These are phyloP conservation scores for Parochlus steinenii DNA, from an alignment of 2,888 invertebrate genomes.

Conservation along the genomic window DNA sequence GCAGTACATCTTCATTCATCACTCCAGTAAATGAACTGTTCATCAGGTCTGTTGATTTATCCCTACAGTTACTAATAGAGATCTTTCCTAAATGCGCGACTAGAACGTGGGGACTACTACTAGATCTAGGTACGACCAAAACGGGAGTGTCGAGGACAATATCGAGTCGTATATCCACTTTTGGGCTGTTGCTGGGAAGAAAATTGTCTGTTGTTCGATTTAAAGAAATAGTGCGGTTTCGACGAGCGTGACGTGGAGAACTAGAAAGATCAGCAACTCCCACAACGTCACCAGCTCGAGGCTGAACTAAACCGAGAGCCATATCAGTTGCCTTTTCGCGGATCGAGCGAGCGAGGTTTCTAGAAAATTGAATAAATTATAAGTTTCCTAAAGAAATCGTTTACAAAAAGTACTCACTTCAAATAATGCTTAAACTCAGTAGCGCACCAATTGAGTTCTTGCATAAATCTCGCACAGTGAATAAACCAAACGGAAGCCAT, in stretches of 20 bases:
- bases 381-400: not conserved
- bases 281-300: conserved; percentile 27
- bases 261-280: not conserved
- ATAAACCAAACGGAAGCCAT: conserved; percentile 90
- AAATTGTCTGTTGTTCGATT: conserved; percentile 3
- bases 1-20: conserved; percentile 12
- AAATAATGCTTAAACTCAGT: conserved; percentile 76
- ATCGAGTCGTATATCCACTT: conserved; percentile 35
- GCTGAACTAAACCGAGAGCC: conserved; percentile 75
- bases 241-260: conserved; percentile 4
- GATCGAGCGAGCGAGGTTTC: conserved; percentile 69
- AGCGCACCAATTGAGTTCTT: conserved; percentile 74
- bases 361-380: conserved; percentile 28
- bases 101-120: conserved; percentile 64
- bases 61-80: conserved; percentile 33
- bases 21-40: conserved; percentile 15
- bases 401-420: conserved; percentile 20
- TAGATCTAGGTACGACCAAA: conserved; percentile 66
- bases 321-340: conserved; percentile 85
- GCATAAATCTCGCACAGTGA: conserved; percentile 73
- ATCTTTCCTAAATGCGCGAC: conserved; percentile 89
- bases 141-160: conserved; percentile 82
- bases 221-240: conserved; percentile 10
- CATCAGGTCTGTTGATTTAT: conserved; percentile 7
- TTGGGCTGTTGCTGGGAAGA: not conserved